These are phyloP conservation scores for Tricholaema leucomelas DNA, from an alignment of 2,113 vertebrate genomes.

Conservation along the genomic window DNA sequence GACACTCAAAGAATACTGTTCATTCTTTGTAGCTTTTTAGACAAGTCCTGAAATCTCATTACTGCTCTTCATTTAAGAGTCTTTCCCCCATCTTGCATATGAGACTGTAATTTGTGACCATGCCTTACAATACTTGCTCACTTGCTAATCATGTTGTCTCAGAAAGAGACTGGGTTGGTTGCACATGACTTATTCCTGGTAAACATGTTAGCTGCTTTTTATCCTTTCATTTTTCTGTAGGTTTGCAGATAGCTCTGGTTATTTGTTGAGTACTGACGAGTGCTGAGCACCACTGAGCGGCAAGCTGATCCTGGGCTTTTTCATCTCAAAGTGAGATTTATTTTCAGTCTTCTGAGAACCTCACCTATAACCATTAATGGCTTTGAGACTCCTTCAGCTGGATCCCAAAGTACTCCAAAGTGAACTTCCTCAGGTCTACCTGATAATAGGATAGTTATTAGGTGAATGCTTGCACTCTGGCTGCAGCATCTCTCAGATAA, in stretches of 20 bases:
- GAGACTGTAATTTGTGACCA: background rate
- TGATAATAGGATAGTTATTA: background rate
- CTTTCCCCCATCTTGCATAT: background rate
- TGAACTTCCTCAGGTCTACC: background rate
- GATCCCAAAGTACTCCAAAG: background rate
- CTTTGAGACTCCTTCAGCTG: background rate
- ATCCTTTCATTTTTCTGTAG: background rate
- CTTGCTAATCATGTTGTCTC: background rate
- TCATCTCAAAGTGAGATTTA: background rate
- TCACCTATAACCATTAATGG: background rate
- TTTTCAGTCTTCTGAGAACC: background rate
- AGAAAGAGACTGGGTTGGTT: conserved; percentile 1
- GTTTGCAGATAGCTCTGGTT: background rate
- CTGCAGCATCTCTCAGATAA: background rate
- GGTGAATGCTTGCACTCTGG: background rate
- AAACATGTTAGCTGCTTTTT: background rate
- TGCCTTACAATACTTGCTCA: rapidly evolving
- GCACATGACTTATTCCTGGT: background rate
- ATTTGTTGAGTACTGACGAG: background rate
- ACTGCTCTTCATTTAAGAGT: background rate
- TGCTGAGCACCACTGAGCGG: background rate
- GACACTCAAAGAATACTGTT: background rate
- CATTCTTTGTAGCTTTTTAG: background rate
- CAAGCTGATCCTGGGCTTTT: background rate
- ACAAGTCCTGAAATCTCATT: background rate